Evolutionary conservation across 2,888 invertebrate genomes (phyloP).

Genomic region (Alcis repandata): DNA sequence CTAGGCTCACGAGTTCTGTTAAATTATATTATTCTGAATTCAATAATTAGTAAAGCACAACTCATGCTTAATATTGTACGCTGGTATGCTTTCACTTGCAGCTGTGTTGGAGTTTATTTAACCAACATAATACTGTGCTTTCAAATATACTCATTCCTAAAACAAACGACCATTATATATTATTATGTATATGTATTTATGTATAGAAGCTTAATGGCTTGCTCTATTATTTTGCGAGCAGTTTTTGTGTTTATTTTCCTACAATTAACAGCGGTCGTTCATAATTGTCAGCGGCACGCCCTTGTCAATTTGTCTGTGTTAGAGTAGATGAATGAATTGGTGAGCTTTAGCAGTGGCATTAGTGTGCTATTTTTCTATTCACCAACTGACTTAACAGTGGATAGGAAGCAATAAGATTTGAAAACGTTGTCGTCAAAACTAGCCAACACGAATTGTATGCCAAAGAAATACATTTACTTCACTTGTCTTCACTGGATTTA

Average conservation of each 20-base stretch:
- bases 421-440: no score
- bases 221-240: not conserved
- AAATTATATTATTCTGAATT: not conserved
- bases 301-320: constrained; percentile 12
- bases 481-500: no score
- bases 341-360: not conserved
- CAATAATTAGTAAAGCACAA: not conserved
- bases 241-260: constrained; percentile 9
- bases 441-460: no score
- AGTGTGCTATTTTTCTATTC: not conserved
- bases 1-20: not conserved
- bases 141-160: no score
- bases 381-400: not conserved
- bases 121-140: no score
- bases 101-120: not conserved
- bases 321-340: constrained; percentile 1
- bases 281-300: constrained; percentile 18
- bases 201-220: not conserved
- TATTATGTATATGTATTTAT: no score
- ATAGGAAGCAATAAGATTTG: no score
- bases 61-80: not conserved
- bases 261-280: constrained; percentile 11
- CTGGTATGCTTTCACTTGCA: not conserved
- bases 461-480: no score
- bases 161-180: no score